These are phyloP conservation scores for Donacobius atricapilla DNA, from an alignment of 2,113 vertebrate genomes.

Conservation along the genomic window DNA sequence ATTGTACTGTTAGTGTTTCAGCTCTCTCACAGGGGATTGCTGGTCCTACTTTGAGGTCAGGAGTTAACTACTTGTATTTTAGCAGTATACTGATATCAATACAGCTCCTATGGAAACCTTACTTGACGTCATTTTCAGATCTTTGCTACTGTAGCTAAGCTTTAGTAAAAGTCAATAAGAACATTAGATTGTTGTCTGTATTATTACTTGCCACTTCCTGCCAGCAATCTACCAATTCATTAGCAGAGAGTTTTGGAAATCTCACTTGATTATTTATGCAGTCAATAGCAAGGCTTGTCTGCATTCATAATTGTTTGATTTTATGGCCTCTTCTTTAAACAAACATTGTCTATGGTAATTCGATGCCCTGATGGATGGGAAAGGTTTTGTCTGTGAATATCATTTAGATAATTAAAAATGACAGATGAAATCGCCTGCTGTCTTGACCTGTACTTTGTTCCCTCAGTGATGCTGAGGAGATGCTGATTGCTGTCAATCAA, in stretches of 20 bases:
- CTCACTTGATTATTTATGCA: conserved; percentile 91
- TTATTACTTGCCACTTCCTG: conserved; percentile 86
- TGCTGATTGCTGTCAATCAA: conserved; percentile 99
- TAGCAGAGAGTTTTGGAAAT: conserved; percentile 87
- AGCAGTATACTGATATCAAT: conserved; percentile 77
- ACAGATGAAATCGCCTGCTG: conserved; percentile 95
- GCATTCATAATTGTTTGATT: conserved; percentile 99
- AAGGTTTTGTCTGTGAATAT: conserved; percentile 95
- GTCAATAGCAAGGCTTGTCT: conserved; percentile 91
- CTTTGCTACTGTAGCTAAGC: conserved; percentile 72
- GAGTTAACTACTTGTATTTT: conserved; percentile 84
- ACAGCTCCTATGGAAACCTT: conserved; percentile 82
- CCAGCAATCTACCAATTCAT: conserved; percentile 88
- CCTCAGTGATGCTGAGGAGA: conserved; percentile 89
- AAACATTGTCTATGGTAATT: conserved; percentile 99
- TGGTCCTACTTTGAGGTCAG: conserved; percentile 77
- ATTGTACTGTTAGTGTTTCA: conserved; percentile 72
- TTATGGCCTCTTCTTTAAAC: conserved; percentile 96
- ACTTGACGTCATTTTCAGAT: conserved; percentile 80
- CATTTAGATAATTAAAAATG: conserved; percentile 99
- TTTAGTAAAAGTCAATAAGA: conserved; percentile 87
- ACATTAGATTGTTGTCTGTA: conserved; percentile 85
- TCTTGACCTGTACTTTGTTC: conserved; percentile 94
- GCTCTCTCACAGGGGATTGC: conserved; percentile 63
- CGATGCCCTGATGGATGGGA: conserved; percentile 90